Conservation (phyloP, 1,140 invertebrate genomes). For the Plectrocnemia conspersa region DNA sequence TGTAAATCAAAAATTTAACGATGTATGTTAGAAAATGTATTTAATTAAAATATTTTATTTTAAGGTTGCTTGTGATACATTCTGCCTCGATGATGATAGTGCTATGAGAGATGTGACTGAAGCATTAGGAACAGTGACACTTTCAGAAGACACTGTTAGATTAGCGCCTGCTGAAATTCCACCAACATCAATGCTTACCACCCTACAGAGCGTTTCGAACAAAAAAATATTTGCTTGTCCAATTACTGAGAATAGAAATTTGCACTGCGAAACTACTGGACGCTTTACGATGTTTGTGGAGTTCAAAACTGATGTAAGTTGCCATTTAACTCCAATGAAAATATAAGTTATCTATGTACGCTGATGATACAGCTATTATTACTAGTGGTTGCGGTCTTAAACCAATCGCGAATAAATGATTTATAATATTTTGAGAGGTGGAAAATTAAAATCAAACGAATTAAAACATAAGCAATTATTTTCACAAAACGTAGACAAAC, state of each 20-base stretch:
- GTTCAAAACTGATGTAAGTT: constrained; percentile 52
- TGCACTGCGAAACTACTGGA: constrained; percentile 49
- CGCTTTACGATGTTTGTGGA: constrained; percentile 56
- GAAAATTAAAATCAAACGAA: no score
- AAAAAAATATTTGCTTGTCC: constrained; percentile 61
- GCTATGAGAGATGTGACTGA: constrained; percentile 77
- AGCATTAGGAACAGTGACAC: constrained; percentile 71
- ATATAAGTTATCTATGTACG: no score
- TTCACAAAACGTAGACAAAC: no score
- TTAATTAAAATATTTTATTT: constrained; percentile 23
- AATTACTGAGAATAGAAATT: constrained; percentile 54
- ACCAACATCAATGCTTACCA: constrained; percentile 38
- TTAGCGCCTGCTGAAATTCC: constrained; percentile 37
- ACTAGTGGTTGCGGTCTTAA: no score
- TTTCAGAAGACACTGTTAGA: constrained; percentile 73
- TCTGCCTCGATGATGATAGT: constrained; percentile 89
- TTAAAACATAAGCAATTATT: no score
- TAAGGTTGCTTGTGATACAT: constrained; percentile 88
- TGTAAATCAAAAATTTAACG: no score
- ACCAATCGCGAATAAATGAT: no score
- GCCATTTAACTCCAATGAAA: no score
- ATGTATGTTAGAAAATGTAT: background rate
- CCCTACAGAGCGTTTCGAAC: constrained; percentile 53
- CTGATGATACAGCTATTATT: no score
- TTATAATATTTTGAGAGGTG: no score